Base-by-base conservation (phyloP, 2,113 vertebrate species). In the Dinomys branickii region DNA sequence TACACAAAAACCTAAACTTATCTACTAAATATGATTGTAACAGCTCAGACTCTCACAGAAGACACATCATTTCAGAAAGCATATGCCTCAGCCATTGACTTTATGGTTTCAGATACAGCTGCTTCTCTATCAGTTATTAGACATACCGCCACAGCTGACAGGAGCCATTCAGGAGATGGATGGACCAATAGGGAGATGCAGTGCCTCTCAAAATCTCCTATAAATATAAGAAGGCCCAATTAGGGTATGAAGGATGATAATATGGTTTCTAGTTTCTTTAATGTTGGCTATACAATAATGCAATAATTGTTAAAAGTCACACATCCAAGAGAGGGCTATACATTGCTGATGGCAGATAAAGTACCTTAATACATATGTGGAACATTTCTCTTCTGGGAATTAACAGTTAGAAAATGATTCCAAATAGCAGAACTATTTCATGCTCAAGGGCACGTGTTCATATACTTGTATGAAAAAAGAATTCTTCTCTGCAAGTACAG, bases 211-310 rank as follows among this genome's bases (percentile, higher is more conserved):
- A 63, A 38, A 75, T 38, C 1, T 8, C 33, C 24, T 35, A 35
- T 16, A 2, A n/a, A 0, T 4, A 44, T 11, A 41, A 71, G 41
- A 94, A 82, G 13, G 24, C 35, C 88, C 33, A 77, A 65, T 8
- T 28, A 81, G 75, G 50, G 16, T 0, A 5, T 17, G 1, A 80
- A 17, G 22, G 35, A 50, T 24, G 14, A 10, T 3, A 61, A 22
- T 28, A 19, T 0, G 5, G 4, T 5, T 0, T 58, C n/a, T 6
- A 9, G 9, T 19, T 7, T 14, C 30, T 69, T 63, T 71, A 56
- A 88, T 82, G 65, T 33, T 26, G 30, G 19, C 19, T 59, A 14
- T 11, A 88, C 59, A 61, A 77, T 75, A 50, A 41, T 38, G 3
- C 20, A 89, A 69, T 30, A 33, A 73, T 20, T 52, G 5, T 58